Conservation (phyloP, 2,797 vertebrate genomes). For the Alfaro cultratus region DNA sequence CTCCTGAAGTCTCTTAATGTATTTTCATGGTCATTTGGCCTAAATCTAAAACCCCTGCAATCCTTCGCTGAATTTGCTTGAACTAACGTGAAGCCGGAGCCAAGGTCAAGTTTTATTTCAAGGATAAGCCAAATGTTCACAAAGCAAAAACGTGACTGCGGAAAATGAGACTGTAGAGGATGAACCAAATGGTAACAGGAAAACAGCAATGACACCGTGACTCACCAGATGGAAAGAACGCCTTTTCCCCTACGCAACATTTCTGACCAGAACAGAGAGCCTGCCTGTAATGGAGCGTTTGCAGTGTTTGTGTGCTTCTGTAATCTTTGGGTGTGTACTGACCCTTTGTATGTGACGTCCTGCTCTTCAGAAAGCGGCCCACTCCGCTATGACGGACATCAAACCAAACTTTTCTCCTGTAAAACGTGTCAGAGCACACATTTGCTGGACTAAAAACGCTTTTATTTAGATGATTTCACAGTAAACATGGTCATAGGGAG, state of each 20-base stretch:
- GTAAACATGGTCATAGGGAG: neutral
- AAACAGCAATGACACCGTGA: neutral
- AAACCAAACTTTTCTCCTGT: neutral
- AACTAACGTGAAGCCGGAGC: slow-evolving; percentile 16
- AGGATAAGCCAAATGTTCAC: neutral
- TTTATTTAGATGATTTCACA: neutral
- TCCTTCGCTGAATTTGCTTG: slow-evolving; percentile 1
- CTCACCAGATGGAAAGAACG: neutral
- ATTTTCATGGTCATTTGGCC: slow-evolving; percentile 14
- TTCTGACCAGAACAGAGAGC: neutral
- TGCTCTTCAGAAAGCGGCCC: neutral
- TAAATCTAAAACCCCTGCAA: slow-evolving; percentile 10
- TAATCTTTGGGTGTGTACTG: neutral
- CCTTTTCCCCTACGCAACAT: neutral
- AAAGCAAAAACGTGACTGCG: slow-evolving; percentile 4
- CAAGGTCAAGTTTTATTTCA: neutral
- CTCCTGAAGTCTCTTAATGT: neutral
- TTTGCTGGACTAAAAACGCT: neutral
- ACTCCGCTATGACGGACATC: neutral
- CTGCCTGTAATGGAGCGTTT: neutral
- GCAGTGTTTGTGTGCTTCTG: neutral
- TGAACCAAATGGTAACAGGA: neutral
- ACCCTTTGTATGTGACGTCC: neutral
- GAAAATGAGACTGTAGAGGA: slow-evolving; percentile 9
- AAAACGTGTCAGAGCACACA: neutral